Conservation (phyloP, 1,140 invertebrate genomes). For the Formica exsecta region DNA sequence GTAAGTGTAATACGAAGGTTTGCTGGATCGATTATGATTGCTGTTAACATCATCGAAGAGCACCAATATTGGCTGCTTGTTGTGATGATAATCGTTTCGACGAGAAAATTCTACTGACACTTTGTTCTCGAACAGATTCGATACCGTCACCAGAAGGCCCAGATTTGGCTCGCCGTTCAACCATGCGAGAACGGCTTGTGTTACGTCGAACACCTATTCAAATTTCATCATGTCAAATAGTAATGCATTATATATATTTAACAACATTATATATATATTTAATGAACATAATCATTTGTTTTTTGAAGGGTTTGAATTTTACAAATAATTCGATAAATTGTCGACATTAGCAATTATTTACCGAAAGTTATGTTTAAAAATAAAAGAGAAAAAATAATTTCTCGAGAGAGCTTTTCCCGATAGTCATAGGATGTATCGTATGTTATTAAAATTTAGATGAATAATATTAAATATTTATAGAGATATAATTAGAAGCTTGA, state of each 20-base stretch:
- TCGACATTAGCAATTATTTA: neutral
- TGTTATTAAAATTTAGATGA: neutral
- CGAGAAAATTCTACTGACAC: slow-evolving; percentile 78
- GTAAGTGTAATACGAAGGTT: slow-evolving; percentile 64
- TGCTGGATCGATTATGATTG: slow-evolving; percentile 32
- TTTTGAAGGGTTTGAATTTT: neutral
- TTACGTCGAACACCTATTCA: slow-evolving; percentile 82
- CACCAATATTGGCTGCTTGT: slow-evolving; percentile 83
- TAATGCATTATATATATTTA: no score
- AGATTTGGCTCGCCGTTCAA: slow-evolving; percentile 78
- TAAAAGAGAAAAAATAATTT: no score
- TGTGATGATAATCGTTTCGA: slow-evolving; percentile 72
- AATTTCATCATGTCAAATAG: neutral
- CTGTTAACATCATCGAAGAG: slow-evolving; percentile 80
- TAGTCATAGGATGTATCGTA: neutral
- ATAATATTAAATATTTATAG: neutral
- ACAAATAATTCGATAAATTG: neutral
- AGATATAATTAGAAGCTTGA: neutral
- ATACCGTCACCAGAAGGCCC: slow-evolving; percentile 81
- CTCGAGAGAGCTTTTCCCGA: neutral
- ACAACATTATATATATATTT: no score
- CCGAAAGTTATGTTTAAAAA: neutral
- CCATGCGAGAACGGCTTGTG: slow-evolving; percentile 80
- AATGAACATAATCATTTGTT: no score
- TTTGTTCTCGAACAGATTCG: slow-evolving; percentile 76